phyloP scores from a whole-genome alignment of 2,797 vertebrate species.

The Xiphophorus birchmanni region DNA sequence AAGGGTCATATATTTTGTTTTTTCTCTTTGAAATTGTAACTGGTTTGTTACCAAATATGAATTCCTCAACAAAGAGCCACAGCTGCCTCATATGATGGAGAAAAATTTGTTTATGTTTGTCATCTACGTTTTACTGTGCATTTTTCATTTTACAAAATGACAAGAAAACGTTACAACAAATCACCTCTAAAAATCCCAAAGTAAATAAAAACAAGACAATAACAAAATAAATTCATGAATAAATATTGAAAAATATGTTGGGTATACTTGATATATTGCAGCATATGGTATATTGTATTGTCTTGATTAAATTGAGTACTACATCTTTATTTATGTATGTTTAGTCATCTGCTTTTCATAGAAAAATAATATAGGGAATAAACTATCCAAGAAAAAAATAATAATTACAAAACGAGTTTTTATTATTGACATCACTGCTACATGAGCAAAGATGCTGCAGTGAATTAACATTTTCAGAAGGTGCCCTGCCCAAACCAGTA shows the following conservation, averaged over 20 bases:
- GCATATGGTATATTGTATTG: too few species aligned
- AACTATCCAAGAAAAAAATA: not conserved
- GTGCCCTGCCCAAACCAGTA: too few species aligned
- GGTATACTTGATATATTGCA: too few species aligned
- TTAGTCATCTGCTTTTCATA: not conserved
- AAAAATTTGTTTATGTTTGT: not conserved
- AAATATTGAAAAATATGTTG: too few species aligned
- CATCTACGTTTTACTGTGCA: not conserved
- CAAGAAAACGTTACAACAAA: too few species aligned
- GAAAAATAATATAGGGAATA: not conserved
- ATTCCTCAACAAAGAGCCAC: not conserved
- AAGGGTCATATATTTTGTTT: not conserved
- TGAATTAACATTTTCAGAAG: not conserved
- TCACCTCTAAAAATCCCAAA: too few species aligned
- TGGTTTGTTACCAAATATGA: not conserved
- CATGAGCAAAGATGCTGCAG: not conserved
- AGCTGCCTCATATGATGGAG: not conserved
- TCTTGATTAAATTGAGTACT: too few species aligned
- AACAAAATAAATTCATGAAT: too few species aligned
- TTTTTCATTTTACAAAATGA: not conserved
- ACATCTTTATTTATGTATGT: too few species aligned
- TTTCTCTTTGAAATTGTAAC: not conserved
- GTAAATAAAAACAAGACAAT: too few species aligned
- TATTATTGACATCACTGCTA: not conserved
- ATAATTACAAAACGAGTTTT: not conserved